These are phyloP conservation scores for Eulemur macaco DNA, from an alignment of 2,113 vertebrate genomes.

Conservation along the genomic window DNA sequence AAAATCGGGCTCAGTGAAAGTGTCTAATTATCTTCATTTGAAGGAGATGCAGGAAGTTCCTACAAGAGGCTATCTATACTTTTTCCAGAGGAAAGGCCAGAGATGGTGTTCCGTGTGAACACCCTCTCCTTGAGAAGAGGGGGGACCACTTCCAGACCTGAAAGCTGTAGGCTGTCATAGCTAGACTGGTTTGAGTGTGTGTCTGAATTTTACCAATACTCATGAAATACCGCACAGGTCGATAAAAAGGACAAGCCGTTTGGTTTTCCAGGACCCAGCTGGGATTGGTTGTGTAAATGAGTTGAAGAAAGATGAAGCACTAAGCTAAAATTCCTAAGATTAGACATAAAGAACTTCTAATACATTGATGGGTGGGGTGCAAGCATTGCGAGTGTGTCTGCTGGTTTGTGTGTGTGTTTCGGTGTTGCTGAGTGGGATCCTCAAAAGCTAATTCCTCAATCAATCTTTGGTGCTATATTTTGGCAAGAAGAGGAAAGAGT, in stretches of 20 bases:
- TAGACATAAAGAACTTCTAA: background rate
- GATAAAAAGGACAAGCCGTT: background rate
- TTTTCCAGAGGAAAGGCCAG: background rate
- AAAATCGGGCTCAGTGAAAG: background rate
- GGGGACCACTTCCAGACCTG: background rate
- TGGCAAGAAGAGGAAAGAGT: background rate
- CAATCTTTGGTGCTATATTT: background rate
- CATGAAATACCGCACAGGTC: background rate
- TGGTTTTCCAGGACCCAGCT: background rate
- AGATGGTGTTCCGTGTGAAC: background rate
- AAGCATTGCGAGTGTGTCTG: background rate
- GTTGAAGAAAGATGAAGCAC: background rate
- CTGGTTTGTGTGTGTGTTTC: background rate
- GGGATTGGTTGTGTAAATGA: background rate
- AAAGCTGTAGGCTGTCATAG: background rate
- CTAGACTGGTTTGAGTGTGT: background rate
- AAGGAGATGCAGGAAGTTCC: background rate
- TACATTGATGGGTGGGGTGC: background rate
- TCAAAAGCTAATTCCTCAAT: background rate
- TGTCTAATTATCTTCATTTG: background rate
- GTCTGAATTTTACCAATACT: background rate
- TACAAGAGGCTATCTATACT: background rate
- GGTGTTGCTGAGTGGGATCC: background rate
- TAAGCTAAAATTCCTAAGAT: background rate
- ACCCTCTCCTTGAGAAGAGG: background rate